Evolutionary conservation across 2,113 vertebrate species (phyloP).

Genomic region (Taurulus bubalis): DNA sequence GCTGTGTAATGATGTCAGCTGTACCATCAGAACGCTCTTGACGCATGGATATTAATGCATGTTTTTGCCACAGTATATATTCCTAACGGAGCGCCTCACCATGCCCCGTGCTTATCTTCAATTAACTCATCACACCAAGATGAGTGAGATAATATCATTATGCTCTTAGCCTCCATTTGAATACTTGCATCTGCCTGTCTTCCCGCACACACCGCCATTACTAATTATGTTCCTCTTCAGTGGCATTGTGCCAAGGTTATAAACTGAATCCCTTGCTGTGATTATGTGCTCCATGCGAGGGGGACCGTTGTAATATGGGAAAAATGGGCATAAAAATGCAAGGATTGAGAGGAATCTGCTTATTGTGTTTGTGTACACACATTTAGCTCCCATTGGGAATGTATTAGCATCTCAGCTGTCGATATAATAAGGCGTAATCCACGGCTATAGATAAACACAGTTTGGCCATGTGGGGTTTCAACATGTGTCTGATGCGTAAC

Average conservation of each 20-base stretch:
- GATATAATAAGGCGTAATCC: slow-evolving; percentile 54
- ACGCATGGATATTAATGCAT: slow-evolving; percentile 74
- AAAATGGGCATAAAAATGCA: slow-evolving; percentile 73
- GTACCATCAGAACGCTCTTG: slow-evolving; percentile 39
- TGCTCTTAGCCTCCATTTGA: slow-evolving; percentile 64
- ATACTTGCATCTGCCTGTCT: slow-evolving; percentile 67
- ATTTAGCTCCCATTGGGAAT: slow-evolving; percentile 50
- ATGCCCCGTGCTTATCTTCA: slow-evolving; percentile 58
- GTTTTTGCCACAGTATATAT: slow-evolving; percentile 45
- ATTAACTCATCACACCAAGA: slow-evolving; percentile 67
- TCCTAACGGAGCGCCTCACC: slow-evolving; percentile 57
- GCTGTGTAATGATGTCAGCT: slow-evolving; percentile 50
- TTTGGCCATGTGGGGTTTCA: slow-evolving; percentile 44
- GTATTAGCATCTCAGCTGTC: slow-evolving; percentile 50
- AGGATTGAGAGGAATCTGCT: slow-evolving; percentile 61
- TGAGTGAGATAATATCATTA: slow-evolving; percentile 70
- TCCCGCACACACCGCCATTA: slow-evolving; percentile 52
- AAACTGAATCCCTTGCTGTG: slow-evolving; percentile 52
- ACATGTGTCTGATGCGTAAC: slow-evolving; percentile 29
- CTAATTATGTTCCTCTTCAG: slow-evolving; percentile 63
- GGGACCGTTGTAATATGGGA: slow-evolving; percentile 81
- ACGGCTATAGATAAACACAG: slow-evolving; percentile 52
- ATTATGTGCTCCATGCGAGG: slow-evolving; percentile 59
- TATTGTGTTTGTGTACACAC: slow-evolving; percentile 43
- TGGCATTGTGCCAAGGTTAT: slow-evolving; percentile 62